Base-by-base conservation (phyloP, 2,888 invertebrate genomes). In the Lasioglossum zephyrum region DNA sequence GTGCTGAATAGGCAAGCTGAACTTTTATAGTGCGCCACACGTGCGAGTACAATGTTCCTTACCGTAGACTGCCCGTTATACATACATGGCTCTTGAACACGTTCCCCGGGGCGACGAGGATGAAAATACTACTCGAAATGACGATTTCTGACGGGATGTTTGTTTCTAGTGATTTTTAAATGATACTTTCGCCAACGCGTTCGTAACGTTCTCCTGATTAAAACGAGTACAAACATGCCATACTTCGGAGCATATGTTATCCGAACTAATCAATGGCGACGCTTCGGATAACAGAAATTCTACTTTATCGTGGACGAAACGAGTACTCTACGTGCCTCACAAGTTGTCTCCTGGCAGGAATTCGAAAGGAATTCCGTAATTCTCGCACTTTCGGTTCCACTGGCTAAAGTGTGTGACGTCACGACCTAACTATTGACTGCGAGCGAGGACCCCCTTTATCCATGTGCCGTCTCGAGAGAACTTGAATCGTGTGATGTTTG, bases 1-100 rank as follows among this genome's bases (percentile, higher is more conserved):
- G 31, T 63, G 63, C 63, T 63, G 26, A 63, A 63, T 63, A 63
- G 63, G 63, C 63, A 16, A 63, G 63, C 63, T 31, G 63, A 63
- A 63, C 63, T 63, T 63, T 63, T 63, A 63, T 63, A 63, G 63
- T 16, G 31, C 63, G 53, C 16, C 63, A 6, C 63, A 63, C 63
- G 63, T 63, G 63, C 63, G 26, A 63, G 63, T 6, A 63, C 31
- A 6, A 63, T 63, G 63, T 63, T 63, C 63, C 63, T 63, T 31
- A 63, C 31, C 16, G 11, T 63, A 31, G 63, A 16, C 63, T 63
- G 63, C 31, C 63, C 31, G 63, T 31, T 31, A 16, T 31, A 26
- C 63, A 63, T 63, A 16, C 9, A 53, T 53, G 53, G 8, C 26
- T 60, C 60, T 60, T 6, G 13, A 26, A 31, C 53, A 53, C 3